Percentiles rank a stretch among this genome's conserved stretches.
Conservation (phyloP, 53 echinoderm and acorn worm genomes). For the Crossaster papposus region DNA sequence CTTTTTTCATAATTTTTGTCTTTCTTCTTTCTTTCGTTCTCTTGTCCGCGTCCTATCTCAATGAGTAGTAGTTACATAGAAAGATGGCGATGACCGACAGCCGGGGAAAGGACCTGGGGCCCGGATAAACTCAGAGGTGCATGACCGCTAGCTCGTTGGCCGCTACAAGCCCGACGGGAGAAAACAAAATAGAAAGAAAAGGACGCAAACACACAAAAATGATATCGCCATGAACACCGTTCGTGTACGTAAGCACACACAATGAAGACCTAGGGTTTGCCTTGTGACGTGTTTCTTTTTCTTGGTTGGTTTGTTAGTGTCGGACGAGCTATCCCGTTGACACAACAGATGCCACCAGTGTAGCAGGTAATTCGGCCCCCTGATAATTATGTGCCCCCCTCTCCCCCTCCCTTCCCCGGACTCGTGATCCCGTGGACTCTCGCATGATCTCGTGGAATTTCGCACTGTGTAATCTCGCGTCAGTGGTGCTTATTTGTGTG, state of each 20-base stretch:
- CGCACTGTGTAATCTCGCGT: background rate
- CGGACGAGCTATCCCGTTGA: background rate
- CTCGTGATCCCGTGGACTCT: background rate
- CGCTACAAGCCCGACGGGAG: background rate
- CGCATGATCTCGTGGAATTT: background rate
- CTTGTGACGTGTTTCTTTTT: background rate
- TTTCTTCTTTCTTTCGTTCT: background rate
- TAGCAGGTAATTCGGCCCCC: too few species aligned
- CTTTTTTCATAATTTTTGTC: too few species aligned
- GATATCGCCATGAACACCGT: background rate
- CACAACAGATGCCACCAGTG: background rate
- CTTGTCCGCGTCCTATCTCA: background rate
- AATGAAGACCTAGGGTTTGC: background rate
- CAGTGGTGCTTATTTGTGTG: background rate
- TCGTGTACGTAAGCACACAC: background rate
- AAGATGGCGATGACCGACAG: slow-evolving; percentile 45
- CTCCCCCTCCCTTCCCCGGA: background rate
- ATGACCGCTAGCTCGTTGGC: slow-evolving; percentile 62
- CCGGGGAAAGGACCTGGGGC: slow-evolving; percentile 21
- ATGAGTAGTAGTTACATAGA: background rate
- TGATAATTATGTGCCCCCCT: background rate
- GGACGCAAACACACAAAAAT: too few species aligned
- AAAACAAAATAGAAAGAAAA: background rate
- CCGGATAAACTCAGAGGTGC: slow-evolving; percentile 25
- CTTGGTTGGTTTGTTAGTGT: background rate